A percentile compares a stretch with the other conserved stretches of the same genome.
These are phyloP conservation scores for Archocentrus centrarchus DNA, from an alignment of 2,113 vertebrate species.

Conservation along the genomic window DNA sequence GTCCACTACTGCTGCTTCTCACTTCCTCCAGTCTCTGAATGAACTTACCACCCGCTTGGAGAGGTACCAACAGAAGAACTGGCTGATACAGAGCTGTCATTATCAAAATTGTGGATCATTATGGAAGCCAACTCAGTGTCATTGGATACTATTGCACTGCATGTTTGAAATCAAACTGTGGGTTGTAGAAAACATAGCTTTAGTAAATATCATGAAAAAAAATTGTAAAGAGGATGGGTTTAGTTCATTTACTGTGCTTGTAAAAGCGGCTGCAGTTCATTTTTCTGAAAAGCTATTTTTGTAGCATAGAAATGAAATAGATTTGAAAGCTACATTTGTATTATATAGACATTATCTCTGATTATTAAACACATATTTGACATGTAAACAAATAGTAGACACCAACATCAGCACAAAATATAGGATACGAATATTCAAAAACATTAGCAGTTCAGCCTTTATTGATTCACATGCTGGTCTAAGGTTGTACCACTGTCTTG, in stretches of 20 bases:
- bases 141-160: background rate
- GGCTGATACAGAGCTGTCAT: background rate
- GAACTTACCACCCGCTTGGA: conserved; percentile 86
- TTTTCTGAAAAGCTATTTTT: background rate
- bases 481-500: background rate
- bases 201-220: background rate
- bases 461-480: background rate
- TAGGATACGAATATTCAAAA: background rate
- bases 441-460: background rate
- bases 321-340: background rate
- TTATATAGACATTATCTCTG: background rate
- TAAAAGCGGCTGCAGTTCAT: background rate
- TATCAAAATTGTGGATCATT: background rate
- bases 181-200: background rate
- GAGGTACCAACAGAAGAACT: conserved; percentile 76
- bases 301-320: background rate
- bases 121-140: background rate
- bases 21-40: conserved; percentile 87
- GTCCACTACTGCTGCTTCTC: conserved; percentile 80
- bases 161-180: conserved; percentile 11
- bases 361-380: background rate
- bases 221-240: background rate
- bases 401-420: background rate
- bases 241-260: background rate
- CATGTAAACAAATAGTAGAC: background rate